A percentile compares a stretch with the other conserved stretches of the same genome.
phyloP scores from a whole-genome alignment of 2,888 invertebrate genomes.

The Stenodema calcarata region DNA sequence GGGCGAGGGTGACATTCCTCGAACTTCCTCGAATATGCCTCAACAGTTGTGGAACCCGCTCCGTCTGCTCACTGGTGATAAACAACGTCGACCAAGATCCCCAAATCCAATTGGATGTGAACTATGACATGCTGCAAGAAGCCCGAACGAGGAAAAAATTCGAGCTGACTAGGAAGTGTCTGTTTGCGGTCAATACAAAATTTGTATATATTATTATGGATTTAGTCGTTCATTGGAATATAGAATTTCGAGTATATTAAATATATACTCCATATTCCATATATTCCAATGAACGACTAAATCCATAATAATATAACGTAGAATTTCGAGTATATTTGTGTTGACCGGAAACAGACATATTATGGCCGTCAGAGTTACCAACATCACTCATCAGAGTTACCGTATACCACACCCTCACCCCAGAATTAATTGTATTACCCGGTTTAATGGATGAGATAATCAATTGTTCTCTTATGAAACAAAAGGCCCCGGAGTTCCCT shows the following conservation, averaged over 20 bases:
- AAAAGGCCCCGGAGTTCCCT: background rate
- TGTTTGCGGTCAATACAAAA: background rate
- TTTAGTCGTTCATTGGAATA: no score
- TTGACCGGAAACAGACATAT: no score
- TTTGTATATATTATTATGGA: no score
- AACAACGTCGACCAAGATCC: background rate
- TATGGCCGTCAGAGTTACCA: no score
- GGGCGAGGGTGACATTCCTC: constrained; percentile 43
- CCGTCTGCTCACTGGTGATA: background rate
- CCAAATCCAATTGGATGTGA: background rate
- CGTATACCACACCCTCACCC: background rate
- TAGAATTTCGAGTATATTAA: no score
- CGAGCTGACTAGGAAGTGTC: background rate
- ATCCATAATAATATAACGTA: no score
- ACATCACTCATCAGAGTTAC: background rate
- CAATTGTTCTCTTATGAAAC: background rate
- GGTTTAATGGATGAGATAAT: constrained; percentile 10
- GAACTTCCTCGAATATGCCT: constrained; percentile 31
- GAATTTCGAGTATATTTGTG: no score
- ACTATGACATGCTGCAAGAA: constrained; percentile 16
- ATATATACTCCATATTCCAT: no score
- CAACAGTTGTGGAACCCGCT: constrained; percentile 19
- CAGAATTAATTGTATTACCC: background rate
- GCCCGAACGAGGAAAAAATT: background rate
- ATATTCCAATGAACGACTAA: no score